Conservation (phyloP, 1,140 invertebrate species). For the Cydia strobilella region DNA sequence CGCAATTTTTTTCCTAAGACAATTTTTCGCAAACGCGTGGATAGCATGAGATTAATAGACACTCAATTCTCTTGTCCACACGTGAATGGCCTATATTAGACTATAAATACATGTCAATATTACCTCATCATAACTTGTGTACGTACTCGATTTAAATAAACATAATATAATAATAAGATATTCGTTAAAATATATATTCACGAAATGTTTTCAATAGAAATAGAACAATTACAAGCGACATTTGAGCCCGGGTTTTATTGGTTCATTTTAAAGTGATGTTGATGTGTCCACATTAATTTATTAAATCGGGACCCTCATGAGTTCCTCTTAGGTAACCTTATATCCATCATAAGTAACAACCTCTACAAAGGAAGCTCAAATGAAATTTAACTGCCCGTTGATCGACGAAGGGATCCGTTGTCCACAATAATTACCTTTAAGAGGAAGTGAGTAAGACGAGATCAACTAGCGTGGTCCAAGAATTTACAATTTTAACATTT, state of each 20-base stretch:
- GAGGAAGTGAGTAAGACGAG: conserved; percentile 65
- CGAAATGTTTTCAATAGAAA: too few relatives aligned
- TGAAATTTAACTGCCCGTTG: conserved; percentile 69
- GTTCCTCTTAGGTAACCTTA: conserved; percentile 36
- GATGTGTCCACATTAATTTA: conserved; percentile 12
- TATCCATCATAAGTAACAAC: conserved; percentile 41
- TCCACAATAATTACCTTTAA: conserved; percentile 62
- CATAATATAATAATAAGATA: too few relatives aligned
- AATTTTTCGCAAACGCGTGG: too few relatives aligned
- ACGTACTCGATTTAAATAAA: too few relatives aligned
- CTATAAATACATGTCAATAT: too few relatives aligned
- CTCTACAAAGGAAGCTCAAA: conserved; percentile 62
- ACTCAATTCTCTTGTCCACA: too few relatives aligned
- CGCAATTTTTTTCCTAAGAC: conserved; percentile 32
- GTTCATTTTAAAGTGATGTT: conserved; percentile 12
- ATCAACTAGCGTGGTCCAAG: conserved; percentile 37
- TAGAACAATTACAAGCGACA: background rate
- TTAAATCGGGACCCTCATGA: conserved; percentile 14
- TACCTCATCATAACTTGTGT: too few relatives aligned
- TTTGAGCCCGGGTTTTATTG: conserved; percentile 2
- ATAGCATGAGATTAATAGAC: too few relatives aligned
- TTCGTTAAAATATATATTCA: too few relatives aligned
- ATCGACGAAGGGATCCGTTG: conserved; percentile 70
- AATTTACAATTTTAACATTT: conserved; percentile 24
- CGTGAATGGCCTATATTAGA: too few relatives aligned